phyloP scores from a whole-genome alignment of 2,888 invertebrate genomes.

The Rhabditoides inermis region DNA sequence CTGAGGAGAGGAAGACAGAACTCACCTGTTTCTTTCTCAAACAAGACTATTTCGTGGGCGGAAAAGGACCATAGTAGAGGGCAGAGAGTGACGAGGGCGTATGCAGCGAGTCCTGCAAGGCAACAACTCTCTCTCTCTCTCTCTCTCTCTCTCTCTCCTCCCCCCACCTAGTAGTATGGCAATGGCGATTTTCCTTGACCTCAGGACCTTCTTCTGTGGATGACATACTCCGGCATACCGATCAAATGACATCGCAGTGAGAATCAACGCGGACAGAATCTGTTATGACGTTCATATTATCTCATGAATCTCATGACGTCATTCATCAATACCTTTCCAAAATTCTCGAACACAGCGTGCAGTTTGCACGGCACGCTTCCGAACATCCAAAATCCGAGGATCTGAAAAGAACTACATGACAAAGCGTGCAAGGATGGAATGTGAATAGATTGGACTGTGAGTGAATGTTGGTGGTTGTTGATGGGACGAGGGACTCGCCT shows the following conservation, averaged over 20 bases:
- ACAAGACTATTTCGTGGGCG: slow-evolving; percentile 46
- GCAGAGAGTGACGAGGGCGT: slow-evolving; percentile 44
- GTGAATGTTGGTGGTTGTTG: too few species aligned
- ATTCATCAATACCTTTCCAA: too few species aligned
- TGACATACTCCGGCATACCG: slow-evolving; percentile 48
- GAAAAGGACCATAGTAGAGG: slow-evolving; percentile 48
- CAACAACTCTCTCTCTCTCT: background rate
- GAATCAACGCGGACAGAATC: slow-evolving; percentile 44
- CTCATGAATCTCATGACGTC: too few species aligned
- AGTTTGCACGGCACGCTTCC: slow-evolving; percentile 46
- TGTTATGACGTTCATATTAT: too few species aligned
- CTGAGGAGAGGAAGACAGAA: too few species aligned
- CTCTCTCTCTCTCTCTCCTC: background rate
- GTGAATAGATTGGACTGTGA: too few species aligned
- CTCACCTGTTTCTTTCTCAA: slow-evolving; percentile 39
- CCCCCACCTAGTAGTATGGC: slow-evolving; percentile 37
- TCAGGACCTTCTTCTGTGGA: slow-evolving; percentile 40
- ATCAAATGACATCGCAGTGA: slow-evolving; percentile 46
- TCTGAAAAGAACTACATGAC: slow-evolving; percentile 20
- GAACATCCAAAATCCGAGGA: slow-evolving; percentile 51
- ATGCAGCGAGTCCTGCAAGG: slow-evolving; percentile 37
- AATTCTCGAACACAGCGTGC: slow-evolving; percentile 49
- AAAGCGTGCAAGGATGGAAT: too few species aligned
- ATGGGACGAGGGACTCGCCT: slow-evolving; percentile 15
- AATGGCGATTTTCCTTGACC: slow-evolving; percentile 39